phyloP scores from a whole-genome alignment of 2,888 invertebrate genomes.

The Apomyelois bistriatella region DNA sequence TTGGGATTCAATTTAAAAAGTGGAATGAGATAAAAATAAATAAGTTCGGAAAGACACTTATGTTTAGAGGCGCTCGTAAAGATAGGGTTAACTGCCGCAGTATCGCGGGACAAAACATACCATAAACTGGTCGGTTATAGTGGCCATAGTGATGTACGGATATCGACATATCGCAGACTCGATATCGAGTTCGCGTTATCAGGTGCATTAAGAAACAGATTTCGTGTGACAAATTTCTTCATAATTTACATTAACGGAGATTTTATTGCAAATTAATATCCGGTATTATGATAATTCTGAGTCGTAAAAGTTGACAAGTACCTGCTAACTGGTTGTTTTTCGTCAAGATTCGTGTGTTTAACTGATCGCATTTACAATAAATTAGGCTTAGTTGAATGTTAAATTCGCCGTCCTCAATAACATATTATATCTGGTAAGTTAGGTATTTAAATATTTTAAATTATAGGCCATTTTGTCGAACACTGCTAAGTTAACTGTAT shows the following conservation, averaged over 20 bases:
- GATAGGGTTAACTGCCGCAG: slow-evolving; percentile 78
- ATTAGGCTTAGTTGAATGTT: background rate
- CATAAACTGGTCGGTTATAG: slow-evolving; percentile 74
- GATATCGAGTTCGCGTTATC: slow-evolving; percentile 12
- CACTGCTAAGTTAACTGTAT: background rate
- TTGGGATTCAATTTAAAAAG: slow-evolving; percentile 77
- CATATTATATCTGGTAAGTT: background rate
- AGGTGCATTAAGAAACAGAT: slow-evolving; percentile 12
- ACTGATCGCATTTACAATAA: background rate
- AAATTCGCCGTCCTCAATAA: background rate
- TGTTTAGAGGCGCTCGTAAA: slow-evolving; percentile 77
- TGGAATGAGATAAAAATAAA: slow-evolving; percentile 79
- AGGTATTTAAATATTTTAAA: too few relatives aligned
- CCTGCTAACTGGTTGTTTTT: slow-evolving; percentile 8
- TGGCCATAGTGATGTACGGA: slow-evolving; percentile 50
- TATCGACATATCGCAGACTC: slow-evolving; percentile 18
- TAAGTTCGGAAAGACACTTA: slow-evolving; percentile 77
- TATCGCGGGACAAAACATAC: slow-evolving; percentile 75
- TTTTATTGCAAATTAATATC: slow-evolving; percentile 14
- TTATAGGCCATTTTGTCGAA: background rate
- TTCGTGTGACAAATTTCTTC: slow-evolving; percentile 13
- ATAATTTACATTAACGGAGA: slow-evolving; percentile 10
- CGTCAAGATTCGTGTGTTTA: slow-evolving; percentile 1
- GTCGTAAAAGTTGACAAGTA: slow-evolving; percentile 4
- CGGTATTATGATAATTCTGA: slow-evolving; percentile 7